These are phyloP conservation scores for Gracilinanus agilis DNA, from an alignment of 2,113 vertebrate genomes.

Conservation along the genomic window DNA sequence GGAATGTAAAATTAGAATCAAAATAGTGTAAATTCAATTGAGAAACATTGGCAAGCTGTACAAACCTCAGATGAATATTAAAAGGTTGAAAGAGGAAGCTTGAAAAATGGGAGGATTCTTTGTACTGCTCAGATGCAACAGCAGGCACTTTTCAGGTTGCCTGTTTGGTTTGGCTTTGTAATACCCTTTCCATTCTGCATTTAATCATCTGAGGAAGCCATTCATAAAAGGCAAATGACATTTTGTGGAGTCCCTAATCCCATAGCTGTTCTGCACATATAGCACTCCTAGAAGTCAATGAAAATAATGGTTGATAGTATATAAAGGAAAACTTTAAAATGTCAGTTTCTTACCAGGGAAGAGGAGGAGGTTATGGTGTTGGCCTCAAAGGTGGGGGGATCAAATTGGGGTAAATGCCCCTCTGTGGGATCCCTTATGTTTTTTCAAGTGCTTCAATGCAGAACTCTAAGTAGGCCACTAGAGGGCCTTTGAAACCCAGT, in stretches of 20 bases:
- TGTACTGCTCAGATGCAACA: neutral
- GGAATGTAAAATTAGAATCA: slow-evolving; percentile 42
- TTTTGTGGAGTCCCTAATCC: neutral
- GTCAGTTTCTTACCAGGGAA: slow-evolving; percentile 1
- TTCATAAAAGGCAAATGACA: slow-evolving; percentile 45
- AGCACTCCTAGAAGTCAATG: slow-evolving; percentile 4
- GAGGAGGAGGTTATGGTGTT: slow-evolving; percentile 7
- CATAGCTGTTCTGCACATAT: neutral
- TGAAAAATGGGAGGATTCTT: neutral
- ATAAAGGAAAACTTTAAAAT: neutral
- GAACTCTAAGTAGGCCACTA: neutral
- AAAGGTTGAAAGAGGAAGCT: neutral
- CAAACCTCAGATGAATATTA: slow-evolving; percentile 27
- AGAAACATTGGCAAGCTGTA: slow-evolving; percentile 29
- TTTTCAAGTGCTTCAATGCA: slow-evolving; percentile 13
- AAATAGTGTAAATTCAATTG: slow-evolving; percentile 25
- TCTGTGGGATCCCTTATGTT: neutral
- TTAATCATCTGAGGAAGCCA: slow-evolving; percentile 40
- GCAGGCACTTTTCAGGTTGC: neutral
- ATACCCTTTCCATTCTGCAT: slow-evolving; percentile 32
- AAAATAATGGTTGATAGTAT: neutral
- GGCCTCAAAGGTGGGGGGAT: neutral
- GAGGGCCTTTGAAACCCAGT: neutral
- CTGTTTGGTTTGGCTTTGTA: neutral
- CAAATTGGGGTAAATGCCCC: neutral